Percentiles rank a stretch among this genome's conserved stretches.
Evolutionary conservation across 30 jellyfish, hydroid and myxozoan species (phyloP).

Genomic region (Kudoa iwatai): DNA sequence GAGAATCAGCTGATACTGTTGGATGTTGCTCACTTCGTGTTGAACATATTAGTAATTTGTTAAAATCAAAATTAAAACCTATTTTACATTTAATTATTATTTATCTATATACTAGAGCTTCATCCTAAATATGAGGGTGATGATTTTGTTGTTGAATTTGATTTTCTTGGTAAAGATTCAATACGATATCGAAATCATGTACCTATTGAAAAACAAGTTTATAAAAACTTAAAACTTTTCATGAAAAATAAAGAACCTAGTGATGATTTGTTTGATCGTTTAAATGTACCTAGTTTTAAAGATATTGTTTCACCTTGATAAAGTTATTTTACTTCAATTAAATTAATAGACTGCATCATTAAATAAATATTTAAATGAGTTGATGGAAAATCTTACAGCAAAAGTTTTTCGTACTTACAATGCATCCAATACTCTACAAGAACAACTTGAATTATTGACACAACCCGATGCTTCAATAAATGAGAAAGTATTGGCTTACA

Average conservation of each 20-base stretch:
- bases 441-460: slow-evolving; percentile 33
- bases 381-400: slow-evolving; percentile 88
- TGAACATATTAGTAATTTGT: slow-evolving; percentile 89
- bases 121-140: slow-evolving; percentile 38
- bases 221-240: slow-evolving; percentile 42
- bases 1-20: slow-evolving; percentile 94
- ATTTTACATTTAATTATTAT: too few species aligned
- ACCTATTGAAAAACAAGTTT: slow-evolving; percentile 57
- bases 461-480: slow-evolving; percentile 15
- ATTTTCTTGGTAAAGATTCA: slow-evolving; percentile 94
- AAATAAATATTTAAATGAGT: slow-evolving; percentile 49
- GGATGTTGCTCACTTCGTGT: slow-evolving; percentile 95
- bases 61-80: too few species aligned
- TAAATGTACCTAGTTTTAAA: slow-evolving; percentile 13
- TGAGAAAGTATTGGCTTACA: slow-evolving; percentile 36
- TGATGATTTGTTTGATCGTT: slow-evolving; percentile 60
- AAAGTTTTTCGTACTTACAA: slow-evolving; percentile 91
- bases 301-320: too few species aligned
- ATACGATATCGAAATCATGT: slow-evolving; percentile 49
- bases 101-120: slow-evolving; percentile 8
- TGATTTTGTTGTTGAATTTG: slow-evolving; percentile 69
- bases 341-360: slow-evolving; percentile 25
- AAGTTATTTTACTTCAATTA: too few species aligned
- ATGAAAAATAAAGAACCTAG: slow-evolving; percentile 50
- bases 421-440: slow-evolving; percentile 75